Conservation (phyloP, 2,113 vertebrate genomes). For the Zosterops lateralis region DNA sequence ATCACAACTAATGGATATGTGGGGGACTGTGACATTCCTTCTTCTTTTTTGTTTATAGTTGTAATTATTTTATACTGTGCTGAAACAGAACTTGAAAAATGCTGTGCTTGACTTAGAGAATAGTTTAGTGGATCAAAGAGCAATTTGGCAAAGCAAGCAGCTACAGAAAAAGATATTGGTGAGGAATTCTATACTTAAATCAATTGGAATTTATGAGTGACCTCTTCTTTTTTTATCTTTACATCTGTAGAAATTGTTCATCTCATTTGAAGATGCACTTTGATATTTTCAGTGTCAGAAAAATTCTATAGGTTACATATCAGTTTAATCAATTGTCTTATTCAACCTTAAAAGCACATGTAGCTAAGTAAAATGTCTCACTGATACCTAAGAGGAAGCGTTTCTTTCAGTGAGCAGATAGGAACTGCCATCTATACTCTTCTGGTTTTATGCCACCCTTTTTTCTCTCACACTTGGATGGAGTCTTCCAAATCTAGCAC, state of each 20-base stretch:
- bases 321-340: neutral
- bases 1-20: slow-evolving; percentile 44
- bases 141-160: neutral
- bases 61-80: slow-evolving; percentile 11
- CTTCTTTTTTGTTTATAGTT: slow-evolving; percentile 24
- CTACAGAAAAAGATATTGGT: neutral
- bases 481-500: neutral
- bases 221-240: neutral
- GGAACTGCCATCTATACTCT: neutral
- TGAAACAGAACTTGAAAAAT: slow-evolving; percentile 37
- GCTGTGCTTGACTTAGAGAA: neutral
- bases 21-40: slow-evolving; percentile 8
- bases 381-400: neutral
- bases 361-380: neutral
- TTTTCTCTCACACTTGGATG: neutral
- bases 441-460: neutral
- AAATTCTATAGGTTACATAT: neutral
- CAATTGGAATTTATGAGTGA: neutral
- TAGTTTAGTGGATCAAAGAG: neutral
- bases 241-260: neutral
- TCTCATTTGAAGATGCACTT: neutral
- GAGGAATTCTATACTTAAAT: neutral
- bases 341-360: neutral
- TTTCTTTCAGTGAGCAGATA: neutral
- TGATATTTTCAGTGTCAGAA: neutral